Base-by-base conservation (phyloP, 1,140 invertebrate species). In the Eumaeus atala region DNA sequence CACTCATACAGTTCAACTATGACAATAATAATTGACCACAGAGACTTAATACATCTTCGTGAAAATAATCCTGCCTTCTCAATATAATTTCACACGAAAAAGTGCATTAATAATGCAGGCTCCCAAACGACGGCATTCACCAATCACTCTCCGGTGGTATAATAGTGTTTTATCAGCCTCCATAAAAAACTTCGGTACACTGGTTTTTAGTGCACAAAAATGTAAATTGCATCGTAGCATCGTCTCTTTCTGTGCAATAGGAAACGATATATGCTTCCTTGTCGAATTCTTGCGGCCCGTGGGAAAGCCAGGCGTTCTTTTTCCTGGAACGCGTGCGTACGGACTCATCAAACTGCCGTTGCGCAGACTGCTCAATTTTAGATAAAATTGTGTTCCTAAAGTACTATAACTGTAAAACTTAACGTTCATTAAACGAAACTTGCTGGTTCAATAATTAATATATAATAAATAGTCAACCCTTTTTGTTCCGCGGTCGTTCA, bases 261-360 rank as follows among this genome's bases (percentile, higher is more conserved):
- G 54, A 58, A 28, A 50, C 38, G 50, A 49, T 68, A 59, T 51
- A 35, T 59, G 51, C 58, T 54, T 76, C 67, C 61, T 64, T 53
- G 59, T 73, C 50, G 58, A 70, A 75, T 75, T 73, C 70, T 47
- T 38, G 50, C 48, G 52, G 57, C 61, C 60, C 73, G 75, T 83
- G 79, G 79, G 79, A 83, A 83, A 68, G 62, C 58, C 69, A 66
- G 67, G 70, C 65, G 58, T 56, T 48, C 51, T 28, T 6, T 66
- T 81, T 83, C 79, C 68, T 61, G 79, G 79, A 78, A 83, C 63
- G 64, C 67, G 57, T 62, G 64, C 66, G 47, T 58, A 70, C 68
- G 66, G 21, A 70, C 75, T 72, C 66, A 80, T 83, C 79, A 83
- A 78, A 78, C 70, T 66, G 67, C 59, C 73, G 67, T 70, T 56